These are phyloP conservation scores for Pluvianellus socialis DNA, from an alignment of 2,113 vertebrate species.

Conservation along the genomic window DNA sequence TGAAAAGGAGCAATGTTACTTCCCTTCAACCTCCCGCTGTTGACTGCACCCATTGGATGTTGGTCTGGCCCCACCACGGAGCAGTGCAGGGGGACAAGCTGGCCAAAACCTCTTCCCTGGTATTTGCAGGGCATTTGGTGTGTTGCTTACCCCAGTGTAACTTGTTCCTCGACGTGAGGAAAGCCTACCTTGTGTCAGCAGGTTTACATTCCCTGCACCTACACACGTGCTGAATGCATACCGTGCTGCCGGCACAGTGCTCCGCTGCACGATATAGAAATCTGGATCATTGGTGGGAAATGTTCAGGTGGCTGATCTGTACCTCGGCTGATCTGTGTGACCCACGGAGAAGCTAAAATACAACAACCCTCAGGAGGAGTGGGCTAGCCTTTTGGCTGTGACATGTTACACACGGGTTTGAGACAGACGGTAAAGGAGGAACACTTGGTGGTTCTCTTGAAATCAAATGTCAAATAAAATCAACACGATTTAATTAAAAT, in stretches of 20 bases:
- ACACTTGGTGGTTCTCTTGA: not conserved
- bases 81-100: not conserved
- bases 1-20: not conserved
- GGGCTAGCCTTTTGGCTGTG: not conserved
- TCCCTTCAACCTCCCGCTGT: not conserved
- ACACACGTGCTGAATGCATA: rapidly evolving
- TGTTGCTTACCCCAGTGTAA: not conserved
- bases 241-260: not conserved
- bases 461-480: constrained; percentile 48
- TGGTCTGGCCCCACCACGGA: not conserved
- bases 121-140: not conserved
- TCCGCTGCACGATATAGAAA: not conserved
- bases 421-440: not conserved
- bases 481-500: not conserved
- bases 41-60: not conserved
- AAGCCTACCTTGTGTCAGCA: not conserved
- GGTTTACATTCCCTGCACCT: rapidly evolving
- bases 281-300: not conserved
- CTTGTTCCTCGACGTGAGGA: not conserved
- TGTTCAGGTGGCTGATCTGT: not conserved
- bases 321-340: not conserved
- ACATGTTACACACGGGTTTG: not conserved
- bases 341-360: not conserved
- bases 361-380: not conserved
- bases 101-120: not conserved